A percentile compares a stretch with the other conserved stretches of the same genome.
These are phyloP conservation scores for Scomberomorus guttatus DNA, from an alignment of 2,797 vertebrate genomes.

Conservation along the genomic window DNA sequence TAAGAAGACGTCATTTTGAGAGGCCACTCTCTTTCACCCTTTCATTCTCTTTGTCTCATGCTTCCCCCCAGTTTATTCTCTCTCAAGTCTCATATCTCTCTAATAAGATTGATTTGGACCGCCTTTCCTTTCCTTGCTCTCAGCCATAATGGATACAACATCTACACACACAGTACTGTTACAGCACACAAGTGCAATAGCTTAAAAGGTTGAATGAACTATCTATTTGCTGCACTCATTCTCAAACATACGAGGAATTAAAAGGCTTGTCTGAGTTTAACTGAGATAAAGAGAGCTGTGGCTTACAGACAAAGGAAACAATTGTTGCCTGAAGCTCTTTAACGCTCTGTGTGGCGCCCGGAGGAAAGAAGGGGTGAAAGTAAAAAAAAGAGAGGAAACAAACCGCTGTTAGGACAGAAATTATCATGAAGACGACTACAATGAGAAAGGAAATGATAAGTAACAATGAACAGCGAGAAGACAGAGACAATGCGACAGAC, in stretches of 20 bases:
- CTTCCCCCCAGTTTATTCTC: not conserved
- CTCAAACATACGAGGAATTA: conserved; percentile 35
- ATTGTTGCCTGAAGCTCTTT: conserved; percentile 37
- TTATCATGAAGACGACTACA: conserved; percentile 24
- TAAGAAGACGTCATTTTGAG: not conserved
- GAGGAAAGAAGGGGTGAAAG: conserved; percentile 1
- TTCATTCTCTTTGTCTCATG: not conserved
- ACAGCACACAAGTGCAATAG: not conserved
- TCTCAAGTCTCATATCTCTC: not conserved
- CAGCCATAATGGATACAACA: conserved; percentile 21
- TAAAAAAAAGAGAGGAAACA: not conserved
- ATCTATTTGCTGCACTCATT: conserved; percentile 32
- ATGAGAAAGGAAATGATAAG: conserved; percentile 34
- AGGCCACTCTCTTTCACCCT: not conserved
- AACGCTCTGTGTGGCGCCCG: not conserved
- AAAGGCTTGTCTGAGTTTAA: conserved; percentile 44
- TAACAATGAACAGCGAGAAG: conserved; percentile 23
- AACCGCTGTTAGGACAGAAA: conserved; percentile 16
- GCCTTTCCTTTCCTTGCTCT: not conserved
- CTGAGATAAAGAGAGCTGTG: conserved; percentile 35
- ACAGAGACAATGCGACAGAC: conserved; percentile 49
- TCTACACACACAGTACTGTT: conserved; percentile 2
- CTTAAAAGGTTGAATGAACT: conserved; percentile 13
- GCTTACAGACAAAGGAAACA: conserved; percentile 53
- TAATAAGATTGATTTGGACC: not conserved